Percentiles rank a stretch among this genome's conserved stretches.
These are phyloP conservation scores for Ammodramus savannarum DNA, from an alignment of 2,113 vertebrate genomes.

Conservation along the genomic window DNA sequence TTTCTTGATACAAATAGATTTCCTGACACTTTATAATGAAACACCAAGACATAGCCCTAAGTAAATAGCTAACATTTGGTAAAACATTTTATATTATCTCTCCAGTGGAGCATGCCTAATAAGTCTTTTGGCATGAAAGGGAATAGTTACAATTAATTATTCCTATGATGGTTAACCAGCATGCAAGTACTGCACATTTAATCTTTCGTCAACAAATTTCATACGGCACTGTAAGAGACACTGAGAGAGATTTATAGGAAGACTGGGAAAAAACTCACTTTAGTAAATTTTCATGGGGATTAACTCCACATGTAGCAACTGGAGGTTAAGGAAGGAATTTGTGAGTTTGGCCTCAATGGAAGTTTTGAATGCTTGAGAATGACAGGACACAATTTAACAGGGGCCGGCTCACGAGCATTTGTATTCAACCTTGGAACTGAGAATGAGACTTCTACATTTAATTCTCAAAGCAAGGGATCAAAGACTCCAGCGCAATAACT, in stretches of 20 bases:
- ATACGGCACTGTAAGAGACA: not conserved
- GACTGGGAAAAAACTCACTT: not conserved
- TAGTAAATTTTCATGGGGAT: not conserved
- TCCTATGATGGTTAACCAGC: not conserved
- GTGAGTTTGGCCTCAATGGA: not conserved
- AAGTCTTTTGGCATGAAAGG: not conserved
- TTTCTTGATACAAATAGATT: not conserved
- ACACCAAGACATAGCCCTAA: not conserved
- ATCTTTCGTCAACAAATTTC: not conserved
- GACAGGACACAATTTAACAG: not conserved
- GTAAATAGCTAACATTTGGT: not conserved
- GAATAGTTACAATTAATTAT: not conserved
- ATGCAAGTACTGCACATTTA: not conserved
- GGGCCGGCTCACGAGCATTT: not conserved
- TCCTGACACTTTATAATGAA: not conserved
- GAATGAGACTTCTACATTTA: not conserved
- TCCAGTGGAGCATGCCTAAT: not conserved
- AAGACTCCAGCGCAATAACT: not conserved
- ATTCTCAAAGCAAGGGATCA: not conserved
- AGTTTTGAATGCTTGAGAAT: not conserved
- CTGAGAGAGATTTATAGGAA: not conserved
- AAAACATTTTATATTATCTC: not conserved
- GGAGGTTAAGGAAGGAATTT: not conserved
- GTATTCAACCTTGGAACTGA: constrained; percentile 2
- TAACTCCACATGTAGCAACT: not conserved